phyloP scores from a whole-genome alignment of 2,113 vertebrate genomes.

The Menura novaehollandiae region DNA sequence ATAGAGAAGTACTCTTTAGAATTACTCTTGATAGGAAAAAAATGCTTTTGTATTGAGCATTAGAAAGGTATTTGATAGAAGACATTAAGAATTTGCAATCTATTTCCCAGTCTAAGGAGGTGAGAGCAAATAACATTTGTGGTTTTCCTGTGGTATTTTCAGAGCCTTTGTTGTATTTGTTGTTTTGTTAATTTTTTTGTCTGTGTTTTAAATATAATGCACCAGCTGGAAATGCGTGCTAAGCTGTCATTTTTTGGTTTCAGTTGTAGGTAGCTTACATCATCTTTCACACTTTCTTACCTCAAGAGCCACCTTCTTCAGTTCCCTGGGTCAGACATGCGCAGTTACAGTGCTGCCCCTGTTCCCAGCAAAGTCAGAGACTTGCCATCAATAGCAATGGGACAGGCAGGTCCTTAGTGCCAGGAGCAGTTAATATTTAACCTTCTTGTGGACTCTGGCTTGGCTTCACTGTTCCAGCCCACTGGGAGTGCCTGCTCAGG shows the following conservation, averaged over 20 bases:
- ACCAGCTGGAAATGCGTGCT: background rate
- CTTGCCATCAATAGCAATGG: background rate
- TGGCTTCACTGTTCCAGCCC: background rate
- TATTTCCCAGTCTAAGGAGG: background rate
- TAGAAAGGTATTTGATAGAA: background rate
- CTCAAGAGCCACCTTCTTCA: background rate
- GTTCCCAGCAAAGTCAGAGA: background rate
- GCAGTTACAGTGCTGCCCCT: background rate
- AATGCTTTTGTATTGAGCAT: background rate
- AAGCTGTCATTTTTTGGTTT: background rate
- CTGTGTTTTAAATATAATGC: background rate
- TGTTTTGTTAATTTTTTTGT: background rate
- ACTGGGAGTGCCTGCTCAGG: background rate
- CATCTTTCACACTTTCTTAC: background rate
- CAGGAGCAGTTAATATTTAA: slow-evolving; percentile 33
- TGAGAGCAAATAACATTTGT: background rate
- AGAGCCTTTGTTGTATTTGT: background rate
- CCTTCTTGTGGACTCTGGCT: background rate
- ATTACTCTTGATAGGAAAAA: background rate
- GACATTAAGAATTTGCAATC: background rate
- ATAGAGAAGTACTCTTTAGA: background rate
- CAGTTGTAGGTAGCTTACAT: background rate
- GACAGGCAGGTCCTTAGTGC: background rate
- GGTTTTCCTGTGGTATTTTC: background rate
- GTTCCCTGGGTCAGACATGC: rapidly evolving